A percentile compares a stretch with the other conserved stretches of the same genome.
Conservation (phyloP, 2,113 vertebrate species). For the Tetraodon nigroviridis region DNA sequence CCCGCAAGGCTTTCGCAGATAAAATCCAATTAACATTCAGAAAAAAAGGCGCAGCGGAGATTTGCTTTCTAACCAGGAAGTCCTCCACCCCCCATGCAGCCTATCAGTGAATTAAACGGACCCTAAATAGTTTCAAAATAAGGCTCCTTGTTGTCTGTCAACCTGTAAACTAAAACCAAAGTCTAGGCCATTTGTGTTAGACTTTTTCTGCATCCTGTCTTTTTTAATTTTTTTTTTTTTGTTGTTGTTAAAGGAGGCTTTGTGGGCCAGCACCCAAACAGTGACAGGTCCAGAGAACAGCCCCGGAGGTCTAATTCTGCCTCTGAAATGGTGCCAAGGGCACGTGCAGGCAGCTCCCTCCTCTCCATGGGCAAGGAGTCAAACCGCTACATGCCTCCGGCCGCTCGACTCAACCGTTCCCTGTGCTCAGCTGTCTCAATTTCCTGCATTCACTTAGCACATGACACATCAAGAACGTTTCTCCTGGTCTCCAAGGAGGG, state of each 20-base stretch:
- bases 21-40: conserved; percentile 59
- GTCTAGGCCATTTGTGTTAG: conserved; percentile 4
- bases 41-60: conserved; percentile 40
- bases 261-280: conserved; percentile 15
- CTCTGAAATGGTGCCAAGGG: conserved; percentile 31
- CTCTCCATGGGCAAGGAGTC: conserved; percentile 14
- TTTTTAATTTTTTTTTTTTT: neutral
- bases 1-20: conserved; percentile 46
- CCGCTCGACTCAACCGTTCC: conserved; percentile 12
- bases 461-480: conserved; percentile 15
- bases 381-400: conserved; percentile 31
- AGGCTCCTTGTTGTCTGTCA: neutral
- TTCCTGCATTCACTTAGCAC: conserved; percentile 19
- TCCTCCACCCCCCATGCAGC: conserved; percentile 21
- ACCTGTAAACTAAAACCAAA: neutral
- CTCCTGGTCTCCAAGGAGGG: neutral
- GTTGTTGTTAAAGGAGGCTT: conserved; percentile 10
- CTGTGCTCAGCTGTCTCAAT: conserved; percentile 20
- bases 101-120: neutral
- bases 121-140: conserved; percentile 2
- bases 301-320: conserved; percentile 42
- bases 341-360: conserved; percentile 32
- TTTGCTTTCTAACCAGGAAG: conserved; percentile 44
- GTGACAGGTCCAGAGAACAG: conserved; percentile 50
- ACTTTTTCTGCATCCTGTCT: conserved; percentile 1